Evolutionary conservation across 2,113 vertebrate genomes (phyloP).

Genomic region (Xyliphius kryptos): DNA sequence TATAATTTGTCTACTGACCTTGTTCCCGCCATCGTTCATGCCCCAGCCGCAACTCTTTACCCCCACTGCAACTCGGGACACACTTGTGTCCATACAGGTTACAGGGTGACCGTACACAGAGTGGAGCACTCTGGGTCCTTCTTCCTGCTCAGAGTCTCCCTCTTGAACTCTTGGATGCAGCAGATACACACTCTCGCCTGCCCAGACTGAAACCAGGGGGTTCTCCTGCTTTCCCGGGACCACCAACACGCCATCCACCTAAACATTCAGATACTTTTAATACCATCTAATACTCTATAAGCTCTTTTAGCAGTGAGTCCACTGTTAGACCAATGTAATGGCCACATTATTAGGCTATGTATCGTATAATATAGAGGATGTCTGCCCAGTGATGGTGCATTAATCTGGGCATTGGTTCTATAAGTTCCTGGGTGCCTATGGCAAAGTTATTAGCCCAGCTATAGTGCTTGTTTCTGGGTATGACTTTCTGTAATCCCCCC

Average conservation of each 20-base stretch:
- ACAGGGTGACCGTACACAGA: constrained; percentile 83
- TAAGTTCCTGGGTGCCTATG: no score
- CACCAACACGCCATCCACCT: constrained; percentile 79
- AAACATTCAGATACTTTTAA: no score
- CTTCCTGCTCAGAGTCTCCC: constrained; percentile 31
- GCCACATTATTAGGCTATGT: no score
- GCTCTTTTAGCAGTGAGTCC: no score
- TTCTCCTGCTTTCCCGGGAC: constrained; percentile 63
- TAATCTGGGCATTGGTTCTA: no score
- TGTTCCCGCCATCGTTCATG: constrained; percentile 83
- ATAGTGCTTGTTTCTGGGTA: no score
- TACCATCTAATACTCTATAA: no score
- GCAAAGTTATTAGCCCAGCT: no score
- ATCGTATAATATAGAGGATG: no score
- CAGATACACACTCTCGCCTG: constrained; percentile 77
- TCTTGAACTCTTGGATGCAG: constrained; percentile 55
- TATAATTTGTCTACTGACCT: constrained; percentile 67
- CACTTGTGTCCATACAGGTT: constrained; percentile 80
- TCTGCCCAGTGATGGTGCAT: no score
- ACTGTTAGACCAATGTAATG: no score
- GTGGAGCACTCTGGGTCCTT: constrained; percentile 70
- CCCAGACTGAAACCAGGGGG: constrained; percentile 67
- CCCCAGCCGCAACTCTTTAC: constrained; percentile 84
- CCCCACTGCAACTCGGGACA: constrained; percentile 71
- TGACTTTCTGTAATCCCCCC: no score